These are phyloP conservation scores for Addax nasomaculatus DNA, from an alignment of 2,113 vertebrate species.

Conservation along the genomic window DNA sequence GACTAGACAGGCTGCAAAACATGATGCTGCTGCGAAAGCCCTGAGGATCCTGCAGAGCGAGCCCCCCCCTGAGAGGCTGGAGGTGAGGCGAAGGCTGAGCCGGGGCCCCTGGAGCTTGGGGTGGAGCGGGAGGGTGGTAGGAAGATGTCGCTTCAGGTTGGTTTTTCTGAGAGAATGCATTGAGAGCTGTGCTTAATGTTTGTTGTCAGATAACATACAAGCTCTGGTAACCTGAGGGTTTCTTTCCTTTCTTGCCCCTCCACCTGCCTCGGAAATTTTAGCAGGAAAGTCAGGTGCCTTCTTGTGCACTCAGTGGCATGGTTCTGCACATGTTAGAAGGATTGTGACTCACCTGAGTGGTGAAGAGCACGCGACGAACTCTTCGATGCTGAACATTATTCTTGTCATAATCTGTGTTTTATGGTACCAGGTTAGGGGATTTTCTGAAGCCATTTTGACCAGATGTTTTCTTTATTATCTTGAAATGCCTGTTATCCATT, in stretches of 20 bases:
- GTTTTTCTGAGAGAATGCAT: not conserved
- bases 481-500: not conserved
- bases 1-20: constrained; percentile 94
- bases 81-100: constrained; percentile 79
- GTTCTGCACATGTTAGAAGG: not conserved
- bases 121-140: not conserved
- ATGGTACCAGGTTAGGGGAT: not conserved
- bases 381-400: not conserved
- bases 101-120: not conserved
- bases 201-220: not conserved
- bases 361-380: not conserved
- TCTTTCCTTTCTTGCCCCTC: not conserved
- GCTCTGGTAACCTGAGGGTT: not conserved
- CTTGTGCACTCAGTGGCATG: not conserved
- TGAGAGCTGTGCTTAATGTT: not conserved
- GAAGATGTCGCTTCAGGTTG: not conserved
- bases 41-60: constrained; percentile 94
- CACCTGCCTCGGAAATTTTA: not conserved
- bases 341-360: not conserved
- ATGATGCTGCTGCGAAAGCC: constrained; percentile 94
- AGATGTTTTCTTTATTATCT: not conserved
- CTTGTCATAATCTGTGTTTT: not conserved
- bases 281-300: not conserved
- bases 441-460: not conserved
- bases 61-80: constrained; percentile 89